These are phyloP conservation scores for Sitta carolinensis DNA, from an alignment of 2,797 vertebrate species.

Conservation along the genomic window DNA sequence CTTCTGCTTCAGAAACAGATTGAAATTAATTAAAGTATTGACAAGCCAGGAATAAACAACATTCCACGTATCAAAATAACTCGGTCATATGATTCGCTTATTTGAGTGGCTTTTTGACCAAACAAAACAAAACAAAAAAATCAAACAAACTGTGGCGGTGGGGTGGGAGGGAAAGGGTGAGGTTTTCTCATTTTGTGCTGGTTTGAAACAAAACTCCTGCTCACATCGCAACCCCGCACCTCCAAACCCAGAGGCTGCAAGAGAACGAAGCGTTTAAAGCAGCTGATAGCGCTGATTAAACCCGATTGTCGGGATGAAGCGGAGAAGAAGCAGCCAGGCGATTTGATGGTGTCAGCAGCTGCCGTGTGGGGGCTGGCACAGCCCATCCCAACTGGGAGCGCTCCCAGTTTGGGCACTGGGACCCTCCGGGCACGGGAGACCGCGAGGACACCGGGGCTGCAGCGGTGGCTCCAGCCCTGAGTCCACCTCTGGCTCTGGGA, in stretches of 20 bases:
- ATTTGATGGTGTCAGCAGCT: neutral
- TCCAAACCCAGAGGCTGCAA: neutral
- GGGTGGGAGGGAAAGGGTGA: neutral
- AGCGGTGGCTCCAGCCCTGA: neutral
- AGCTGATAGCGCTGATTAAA: slow-evolving; percentile 32
- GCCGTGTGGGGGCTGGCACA: neutral
- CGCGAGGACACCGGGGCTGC: fast-evolving
- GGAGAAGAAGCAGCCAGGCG: neutral
- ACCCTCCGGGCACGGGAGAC: fast-evolving
- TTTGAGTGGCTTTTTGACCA: neutral
- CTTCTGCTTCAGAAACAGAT: slow-evolving; percentile 48
- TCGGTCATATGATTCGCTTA: neutral
- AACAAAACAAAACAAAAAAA: too few relatives aligned
- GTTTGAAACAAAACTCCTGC: neutral
- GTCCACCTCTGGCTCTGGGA: fast-evolving
- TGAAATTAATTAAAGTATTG: slow-evolving; percentile 50
- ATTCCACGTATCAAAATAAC: slow-evolving; percentile 2
- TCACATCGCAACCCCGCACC: neutral
- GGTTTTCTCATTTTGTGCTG: neutral
- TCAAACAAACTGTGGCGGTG: fast-evolving
- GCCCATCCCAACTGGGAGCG: neutral
- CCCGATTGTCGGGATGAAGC: slow-evolving; percentile 23
- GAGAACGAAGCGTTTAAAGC: neutral
- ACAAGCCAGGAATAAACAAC: slow-evolving; percentile 32
- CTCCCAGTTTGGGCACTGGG: fast-evolving